These are phyloP conservation scores for Habrosyne pyritoides DNA, from an alignment of 2,888 invertebrate genomes.

Conservation along the genomic window DNA sequence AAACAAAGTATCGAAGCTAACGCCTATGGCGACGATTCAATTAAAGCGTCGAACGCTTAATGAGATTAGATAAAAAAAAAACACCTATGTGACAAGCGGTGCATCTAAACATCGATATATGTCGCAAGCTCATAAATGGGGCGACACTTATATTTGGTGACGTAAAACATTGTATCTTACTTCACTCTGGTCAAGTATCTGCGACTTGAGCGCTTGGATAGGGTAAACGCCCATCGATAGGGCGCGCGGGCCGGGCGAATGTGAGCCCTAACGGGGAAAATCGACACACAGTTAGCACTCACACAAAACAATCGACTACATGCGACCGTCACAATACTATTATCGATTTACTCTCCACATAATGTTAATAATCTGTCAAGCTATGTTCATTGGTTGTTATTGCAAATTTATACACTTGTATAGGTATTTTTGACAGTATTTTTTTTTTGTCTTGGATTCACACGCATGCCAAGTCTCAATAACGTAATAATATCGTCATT, in stretches of 20 bases:
- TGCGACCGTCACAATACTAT: conserved; percentile 67
- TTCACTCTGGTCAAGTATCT: conserved; percentile 93
- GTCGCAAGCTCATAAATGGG: conserved; percentile 72
- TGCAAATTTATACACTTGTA: conserved; percentile 42
- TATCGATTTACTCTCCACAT: conserved; percentile 42
- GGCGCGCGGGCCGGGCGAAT: conserved; percentile 95
- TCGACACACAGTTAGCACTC: conserved; percentile 85
- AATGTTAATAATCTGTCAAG: conserved; percentile 62
- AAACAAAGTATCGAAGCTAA: conserved; percentile 17
- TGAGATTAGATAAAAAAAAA: conserved; percentile 47
- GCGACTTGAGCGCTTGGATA: conserved; percentile 94
- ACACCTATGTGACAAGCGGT: conserved; percentile 82
- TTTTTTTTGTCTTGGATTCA: conserved; percentile 38
- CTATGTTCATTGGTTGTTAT: conserved; percentile 56
- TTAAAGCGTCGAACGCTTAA: conserved; percentile 30
- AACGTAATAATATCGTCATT: conserved; percentile 30
- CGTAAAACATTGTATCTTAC: conserved; percentile 88
- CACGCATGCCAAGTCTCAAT: conserved; percentile 63
- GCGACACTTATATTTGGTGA: conserved; percentile 64
- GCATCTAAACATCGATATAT: conserved; percentile 81
- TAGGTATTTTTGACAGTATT: conserved; percentile 18
- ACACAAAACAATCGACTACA: conserved; percentile 78
- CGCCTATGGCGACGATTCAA: conserved; percentile 6
- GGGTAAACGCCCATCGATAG: conserved; percentile 96
- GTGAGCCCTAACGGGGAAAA: conserved; percentile 90